These are phyloP conservation scores for Meandrina meandrites DNA, from an alignment of 92 coral and sea anemone genomes.

Conservation along the genomic window DNA sequence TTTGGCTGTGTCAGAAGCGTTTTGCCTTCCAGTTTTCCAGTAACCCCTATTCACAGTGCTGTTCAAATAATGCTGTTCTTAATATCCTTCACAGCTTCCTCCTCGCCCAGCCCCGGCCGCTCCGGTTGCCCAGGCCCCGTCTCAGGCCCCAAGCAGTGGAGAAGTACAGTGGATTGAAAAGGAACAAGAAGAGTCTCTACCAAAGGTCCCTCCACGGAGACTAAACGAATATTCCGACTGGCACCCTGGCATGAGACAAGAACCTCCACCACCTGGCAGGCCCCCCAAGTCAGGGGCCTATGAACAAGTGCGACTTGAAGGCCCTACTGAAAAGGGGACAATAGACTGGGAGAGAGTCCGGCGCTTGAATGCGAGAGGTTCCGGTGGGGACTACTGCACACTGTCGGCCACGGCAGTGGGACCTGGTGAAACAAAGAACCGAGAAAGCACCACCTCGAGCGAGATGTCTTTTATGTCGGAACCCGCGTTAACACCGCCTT, in stretches of 20 bases:
- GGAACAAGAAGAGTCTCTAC: conserved; percentile 31
- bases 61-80: not conserved
- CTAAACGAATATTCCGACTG: conserved; percentile 58
- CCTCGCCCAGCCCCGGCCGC: conserved; percentile 31
- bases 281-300: conserved; percentile 57
- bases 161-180: conserved; percentile 57
- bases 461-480: conserved; percentile 62
- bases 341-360: conserved; percentile 67
- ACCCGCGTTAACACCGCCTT: conserved; percentile 67
- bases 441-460: conserved; percentile 42
- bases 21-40: not conserved
- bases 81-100: not conserved
- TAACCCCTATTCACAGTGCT: not conserved
- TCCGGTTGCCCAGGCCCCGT: conserved; percentile 14
- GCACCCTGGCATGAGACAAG: conserved; percentile 6
- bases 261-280: conserved; percentile 28
- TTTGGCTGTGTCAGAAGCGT: not conserved
- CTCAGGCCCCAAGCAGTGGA: not conserved
- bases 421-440: conserved; percentile 6
- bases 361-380: conserved; percentile 11
- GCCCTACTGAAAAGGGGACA: conserved; percentile 55
- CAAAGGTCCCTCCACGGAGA: conserved; percentile 52
- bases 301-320: conserved; percentile 78
- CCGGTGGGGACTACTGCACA: conserved; percentile 80
- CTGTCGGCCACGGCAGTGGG: conserved; percentile 60